phyloP scores from a whole-genome alignment of 2,888 invertebrate genomes.

The Epinotia bilunana region DNA sequence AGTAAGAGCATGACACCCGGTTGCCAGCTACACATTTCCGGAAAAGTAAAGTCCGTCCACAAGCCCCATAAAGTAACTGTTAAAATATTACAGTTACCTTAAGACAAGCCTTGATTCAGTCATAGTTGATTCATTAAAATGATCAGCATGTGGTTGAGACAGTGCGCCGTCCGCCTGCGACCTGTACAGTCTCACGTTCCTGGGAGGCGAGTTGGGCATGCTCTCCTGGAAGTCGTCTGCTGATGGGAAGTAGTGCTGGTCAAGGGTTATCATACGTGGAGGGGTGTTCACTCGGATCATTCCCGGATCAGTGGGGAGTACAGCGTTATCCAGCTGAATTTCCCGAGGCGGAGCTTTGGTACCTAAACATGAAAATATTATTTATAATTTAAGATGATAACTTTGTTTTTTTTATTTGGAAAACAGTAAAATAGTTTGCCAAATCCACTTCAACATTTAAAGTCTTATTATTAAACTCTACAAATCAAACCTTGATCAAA shows the following conservation, averaged over 20 bases:
- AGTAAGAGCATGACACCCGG: no score
- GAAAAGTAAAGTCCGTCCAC: no score
- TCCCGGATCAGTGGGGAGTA: constrained; percentile 88
- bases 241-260: constrained; percentile 92
- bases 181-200: constrained; percentile 63
- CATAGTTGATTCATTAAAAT: constrained; percentile 78
- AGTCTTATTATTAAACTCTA: no score
- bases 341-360: constrained; percentile 94
- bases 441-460: no score
- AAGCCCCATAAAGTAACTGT: background rate
- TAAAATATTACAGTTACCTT: constrained; percentile 61
- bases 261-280: constrained; percentile 93
- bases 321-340: constrained; percentile 92
- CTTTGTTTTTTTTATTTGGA: background rate
- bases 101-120: constrained; percentile 77
- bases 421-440: no score
- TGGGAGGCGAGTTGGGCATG: constrained; percentile 71
- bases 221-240: constrained; percentile 81
- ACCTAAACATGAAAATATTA: constrained; percentile 74
- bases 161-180: constrained; percentile 76
- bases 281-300: constrained; percentile 94
- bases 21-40: no score
- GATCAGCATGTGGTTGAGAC: constrained; percentile 70
- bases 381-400: background rate
- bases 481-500: no score